Evolutionary conservation across 2,797 vertebrate genomes (phyloP), one percentile per base, ranked within the genome.

Genomic region (Sparus aurata): DNA sequence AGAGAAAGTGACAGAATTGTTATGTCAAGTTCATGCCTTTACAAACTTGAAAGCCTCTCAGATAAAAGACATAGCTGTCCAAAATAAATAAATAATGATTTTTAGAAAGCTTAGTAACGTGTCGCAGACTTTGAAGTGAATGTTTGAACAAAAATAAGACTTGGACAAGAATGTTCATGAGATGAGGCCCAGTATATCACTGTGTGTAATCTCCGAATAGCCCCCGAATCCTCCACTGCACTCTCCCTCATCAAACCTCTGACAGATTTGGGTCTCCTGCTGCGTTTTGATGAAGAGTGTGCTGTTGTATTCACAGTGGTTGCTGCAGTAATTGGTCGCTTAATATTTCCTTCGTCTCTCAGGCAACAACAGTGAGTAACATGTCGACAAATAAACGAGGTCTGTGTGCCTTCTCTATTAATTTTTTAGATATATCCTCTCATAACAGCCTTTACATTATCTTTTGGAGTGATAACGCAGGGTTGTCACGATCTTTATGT

Each of bases 221-320:
- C n/a, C 53, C 70, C 70, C 38, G 78, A 85, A 84, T 82, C 84
- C 81, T 70, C 72, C 58, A 7, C 54, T 71, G 77, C 66, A 61
- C 83, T 76, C 79, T 84, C 53, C 81, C 75, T 88, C 78, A 77
- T 91, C 84, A 87, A 85, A 90, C 80, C 69, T 61, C 67, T 88
- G 91, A 92, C 91, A 92, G 86, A 91, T 93, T 90, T 75, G 71
- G 90, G 92, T 87, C 90, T 91, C 69, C 80, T 67, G 89, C 80
- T 83, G 80, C 5, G 79, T 50, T 69, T 77, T 81, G 78, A 85
- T 83, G 71, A 84, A 89, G 80, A 77, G 61, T 80, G 59, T 85
- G 82, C 71, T 27, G 72, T 72, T 84, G 50, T 45, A 78, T 82
- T 87, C 83, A 70, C 83, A 77, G 82, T 78, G 64, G 80, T 72